These are phyloP conservation scores for Chionis minor DNA, from an alignment of 2,113 vertebrate species.

Conservation along the genomic window DNA sequence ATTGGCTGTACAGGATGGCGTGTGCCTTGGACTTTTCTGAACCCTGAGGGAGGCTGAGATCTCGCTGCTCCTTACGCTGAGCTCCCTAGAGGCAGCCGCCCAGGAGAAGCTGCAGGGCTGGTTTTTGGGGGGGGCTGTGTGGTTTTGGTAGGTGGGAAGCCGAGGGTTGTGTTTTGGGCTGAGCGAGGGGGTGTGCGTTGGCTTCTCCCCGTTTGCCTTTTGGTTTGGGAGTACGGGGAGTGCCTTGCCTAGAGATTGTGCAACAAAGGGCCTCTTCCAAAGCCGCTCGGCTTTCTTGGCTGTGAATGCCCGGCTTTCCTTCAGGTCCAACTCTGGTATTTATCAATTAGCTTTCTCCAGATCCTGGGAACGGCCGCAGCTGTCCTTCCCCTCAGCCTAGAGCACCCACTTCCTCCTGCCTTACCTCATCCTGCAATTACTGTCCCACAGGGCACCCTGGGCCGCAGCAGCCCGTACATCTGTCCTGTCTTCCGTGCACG, in stretches of 20 bases:
- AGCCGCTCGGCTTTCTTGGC: neutral
- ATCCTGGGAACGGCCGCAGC: neutral
- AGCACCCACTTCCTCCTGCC: slow-evolving; percentile 51
- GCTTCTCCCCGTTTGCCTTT: neutral
- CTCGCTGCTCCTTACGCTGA: accelerated
- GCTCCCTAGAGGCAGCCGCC: neutral
- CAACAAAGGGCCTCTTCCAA: neutral
- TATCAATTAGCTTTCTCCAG: slow-evolving; percentile 23
- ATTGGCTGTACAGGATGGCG: neutral
- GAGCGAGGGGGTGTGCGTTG: neutral
- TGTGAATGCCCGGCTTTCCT: slow-evolving; percentile 3
- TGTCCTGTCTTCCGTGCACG: neutral
- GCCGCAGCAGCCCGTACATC: neutral
- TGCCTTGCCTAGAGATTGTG: neutral
- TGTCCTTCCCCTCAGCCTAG: neutral
- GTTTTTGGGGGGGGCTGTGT: neutral
- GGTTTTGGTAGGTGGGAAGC: neutral
- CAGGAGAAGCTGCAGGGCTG: neutral
- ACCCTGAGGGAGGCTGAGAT: neutral
- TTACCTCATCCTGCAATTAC: neutral
- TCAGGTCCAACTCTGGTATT: neutral
- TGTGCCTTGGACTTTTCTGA: neutral
- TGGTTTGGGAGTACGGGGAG: neutral
- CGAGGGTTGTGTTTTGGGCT: neutral
- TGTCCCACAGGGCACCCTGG: neutral